Conservation (phyloP, 2,888 invertebrate genomes). For the Mythimna lalbum region DNA sequence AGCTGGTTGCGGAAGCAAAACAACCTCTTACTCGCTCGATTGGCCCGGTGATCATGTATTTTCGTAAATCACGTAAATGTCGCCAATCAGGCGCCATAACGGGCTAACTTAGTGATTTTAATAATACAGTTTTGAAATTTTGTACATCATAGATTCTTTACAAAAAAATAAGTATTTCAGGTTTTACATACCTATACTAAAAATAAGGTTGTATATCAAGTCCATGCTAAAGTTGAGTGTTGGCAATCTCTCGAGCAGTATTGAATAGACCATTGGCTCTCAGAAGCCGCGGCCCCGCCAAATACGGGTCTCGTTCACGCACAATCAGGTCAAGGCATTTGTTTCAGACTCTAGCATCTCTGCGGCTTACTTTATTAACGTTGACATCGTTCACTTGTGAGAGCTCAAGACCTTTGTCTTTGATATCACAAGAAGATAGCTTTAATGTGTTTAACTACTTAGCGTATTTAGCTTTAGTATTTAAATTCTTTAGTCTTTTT, state of each 20-base stretch:
- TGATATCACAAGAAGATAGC: constrained; percentile 20
- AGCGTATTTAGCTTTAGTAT: background rate
- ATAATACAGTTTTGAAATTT: too few relatives aligned
- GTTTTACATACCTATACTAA: too few relatives aligned
- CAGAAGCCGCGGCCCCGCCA: constrained; percentile 46
- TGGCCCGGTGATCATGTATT: too few relatives aligned
- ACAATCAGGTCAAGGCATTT: constrained; percentile 73
- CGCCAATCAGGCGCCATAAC: too few relatives aligned
- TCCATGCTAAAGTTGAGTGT: constrained; percentile 9
- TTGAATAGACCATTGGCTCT: constrained; percentile 54
- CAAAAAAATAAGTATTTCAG: too few relatives aligned
- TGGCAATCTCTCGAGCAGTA: constrained; percentile 31
- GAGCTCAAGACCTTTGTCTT: constrained; percentile 23
- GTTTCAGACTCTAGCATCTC: constrained; percentile 57
- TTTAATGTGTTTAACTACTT: background rate
- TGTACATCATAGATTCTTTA: too few relatives aligned
- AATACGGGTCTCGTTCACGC: constrained; percentile 56
- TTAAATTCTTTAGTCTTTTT: too few relatives aligned
- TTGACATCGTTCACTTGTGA: constrained; percentile 39
- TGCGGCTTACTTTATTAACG: constrained; percentile 59
- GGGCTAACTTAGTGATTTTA: too few relatives aligned
- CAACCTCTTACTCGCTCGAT: too few relatives aligned
- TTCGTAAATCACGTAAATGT: too few relatives aligned
- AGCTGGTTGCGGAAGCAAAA: too few relatives aligned
- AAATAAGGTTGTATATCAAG: background rate